Evolutionary conservation across 2,113 vertebrate genomes (phyloP), one percentile per base, ranked within the genome.

Genomic region (Dunckerocampus dactyliophorus): DNA sequence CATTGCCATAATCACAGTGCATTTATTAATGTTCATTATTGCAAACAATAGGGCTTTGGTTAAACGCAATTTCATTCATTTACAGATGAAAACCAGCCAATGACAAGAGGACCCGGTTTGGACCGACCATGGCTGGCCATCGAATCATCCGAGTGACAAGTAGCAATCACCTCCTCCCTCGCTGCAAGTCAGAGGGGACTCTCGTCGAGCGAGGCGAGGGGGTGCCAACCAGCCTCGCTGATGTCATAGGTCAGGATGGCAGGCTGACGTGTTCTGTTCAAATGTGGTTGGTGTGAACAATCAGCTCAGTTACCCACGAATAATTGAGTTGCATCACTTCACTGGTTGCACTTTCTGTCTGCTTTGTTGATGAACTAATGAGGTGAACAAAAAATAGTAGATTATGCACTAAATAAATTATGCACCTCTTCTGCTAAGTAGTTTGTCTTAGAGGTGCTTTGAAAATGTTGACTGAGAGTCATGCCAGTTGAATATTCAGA

Each of bases 141-240:
- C 92, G 95, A 69, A 98, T 99, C 79, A 91, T 98, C 80, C 91
- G 95, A 55, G 92, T 92, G 0, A 93, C 91, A 31, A 95, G 90
- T 85, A 94, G 89, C 82, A 90, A 90, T 28, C 91, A 88, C 0
- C 82, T 91, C 53, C 93, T 99, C 54, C 95, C 95, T 0, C 93
- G 97, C 31, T 99, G 97, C 88, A 94, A 89, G 82, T 99, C 97
- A 0, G 97, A 99, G 87, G 96, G 95, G 50, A 94, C 95, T 0
- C 91, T 98, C 56, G 92, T 97, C 9, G 94, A 99, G 80, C 87
- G 96, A 50, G 60, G 88, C 0, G 93, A 94, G 16, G 92, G 91
- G 17, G 88, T 92, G 12, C 73, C 93, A 31, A 81, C 86, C 51
- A 88, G 88, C 74, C 92, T 98, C 58, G 88, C 69, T 3, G 93